These are phyloP conservation scores for Nemotelus nigrinus DNA, from an alignment of 2,888 invertebrate species.

Conservation along the genomic window DNA sequence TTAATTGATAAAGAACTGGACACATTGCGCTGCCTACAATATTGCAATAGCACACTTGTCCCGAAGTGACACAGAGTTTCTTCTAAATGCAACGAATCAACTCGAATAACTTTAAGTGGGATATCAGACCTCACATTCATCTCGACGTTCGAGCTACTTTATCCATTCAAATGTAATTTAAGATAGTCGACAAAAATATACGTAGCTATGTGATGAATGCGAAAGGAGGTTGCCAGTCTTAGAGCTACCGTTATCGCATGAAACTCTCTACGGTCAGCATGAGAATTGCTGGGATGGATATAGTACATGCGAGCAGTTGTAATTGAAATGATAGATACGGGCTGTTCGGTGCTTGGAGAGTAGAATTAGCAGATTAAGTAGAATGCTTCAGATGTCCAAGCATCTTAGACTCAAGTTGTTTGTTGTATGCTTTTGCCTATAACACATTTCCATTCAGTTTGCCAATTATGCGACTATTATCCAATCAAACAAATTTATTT, in stretches of 20 bases:
- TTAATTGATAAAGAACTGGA: slow-evolving; percentile 34
- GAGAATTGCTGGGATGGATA: too few relatives aligned
- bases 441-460: slow-evolving; percentile 66
- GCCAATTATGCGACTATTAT: slow-evolving; percentile 66
- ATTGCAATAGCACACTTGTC: neutral
- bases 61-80: slow-evolving; percentile 16
- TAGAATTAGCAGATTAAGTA: slow-evolving; percentile 35
- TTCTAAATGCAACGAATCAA: slow-evolving; percentile 36
- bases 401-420: slow-evolving; percentile 45
- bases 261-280: too few relatives aligned
- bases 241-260: too few relatives aligned
- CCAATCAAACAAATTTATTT: slow-evolving; percentile 66
- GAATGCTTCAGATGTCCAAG: slow-evolving; percentile 16
- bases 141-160: slow-evolving; percentile 17
- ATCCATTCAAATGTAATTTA: slow-evolving; percentile 43
- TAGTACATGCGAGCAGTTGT: too few relatives aligned
- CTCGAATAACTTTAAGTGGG: slow-evolving; percentile 38
- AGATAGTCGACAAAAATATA: slow-evolving; percentile 23
- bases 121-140: slow-evolving; percentile 42
- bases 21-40: neutral
- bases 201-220: neutral
- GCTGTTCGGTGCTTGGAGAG: neutral
- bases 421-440: slow-evolving; percentile 62
- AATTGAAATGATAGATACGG: neutral
- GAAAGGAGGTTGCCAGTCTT: neutral